A percentile compares a stretch with the other conserved stretches of the same genome.
Evolutionary conservation across 2,888 invertebrate genomes (phyloP).

Genomic region (Bugulina stolonifera): DNA sequence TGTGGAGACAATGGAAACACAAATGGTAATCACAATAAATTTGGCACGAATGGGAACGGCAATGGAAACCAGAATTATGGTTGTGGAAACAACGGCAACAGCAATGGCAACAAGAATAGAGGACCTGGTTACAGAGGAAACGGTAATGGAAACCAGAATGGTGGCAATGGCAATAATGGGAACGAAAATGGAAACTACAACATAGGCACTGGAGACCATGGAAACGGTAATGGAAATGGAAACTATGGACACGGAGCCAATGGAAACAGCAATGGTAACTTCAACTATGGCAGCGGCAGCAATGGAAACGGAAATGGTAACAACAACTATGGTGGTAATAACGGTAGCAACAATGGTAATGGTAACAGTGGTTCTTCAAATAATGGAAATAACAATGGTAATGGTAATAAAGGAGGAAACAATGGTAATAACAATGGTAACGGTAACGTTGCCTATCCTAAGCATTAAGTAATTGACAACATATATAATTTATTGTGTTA

Average conservation of each 20-base stretch:
- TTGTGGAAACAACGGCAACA: too few relatives aligned
- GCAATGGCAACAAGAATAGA: too few relatives aligned
- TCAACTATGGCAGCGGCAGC: not conserved
- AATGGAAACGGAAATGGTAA: slow-evolving; percentile 3
- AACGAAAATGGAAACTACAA: slow-evolving; percentile 16
- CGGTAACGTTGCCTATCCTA: not conserved
- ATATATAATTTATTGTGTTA: too few relatives aligned
- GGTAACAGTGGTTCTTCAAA: not conserved
- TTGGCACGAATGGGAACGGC: not conserved
- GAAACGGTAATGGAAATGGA: slow-evolving; percentile 32
- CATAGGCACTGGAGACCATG: slow-evolving; percentile 30
- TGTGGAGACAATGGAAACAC: not conserved
- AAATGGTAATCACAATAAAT: not conserved
- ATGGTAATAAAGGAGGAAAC: slow-evolving; percentile 23
- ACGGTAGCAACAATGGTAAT: not conserved
- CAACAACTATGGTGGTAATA: not conserved
- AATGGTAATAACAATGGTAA: slow-evolving; percentile 7
- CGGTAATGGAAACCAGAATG: slow-evolving; percentile 9
- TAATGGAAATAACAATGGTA: not conserved
- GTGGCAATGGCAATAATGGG: slow-evolving; percentile 7
- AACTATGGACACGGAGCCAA: not conserved
- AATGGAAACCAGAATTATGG: too few relatives aligned
- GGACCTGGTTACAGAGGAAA: too few relatives aligned
- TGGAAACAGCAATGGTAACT: not conserved
- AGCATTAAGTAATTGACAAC: too few relatives aligned